These are phyloP conservation scores for Drosophila asahinai DNA, from an alignment of 1,140 invertebrate genomes.

Conservation along the genomic window DNA sequence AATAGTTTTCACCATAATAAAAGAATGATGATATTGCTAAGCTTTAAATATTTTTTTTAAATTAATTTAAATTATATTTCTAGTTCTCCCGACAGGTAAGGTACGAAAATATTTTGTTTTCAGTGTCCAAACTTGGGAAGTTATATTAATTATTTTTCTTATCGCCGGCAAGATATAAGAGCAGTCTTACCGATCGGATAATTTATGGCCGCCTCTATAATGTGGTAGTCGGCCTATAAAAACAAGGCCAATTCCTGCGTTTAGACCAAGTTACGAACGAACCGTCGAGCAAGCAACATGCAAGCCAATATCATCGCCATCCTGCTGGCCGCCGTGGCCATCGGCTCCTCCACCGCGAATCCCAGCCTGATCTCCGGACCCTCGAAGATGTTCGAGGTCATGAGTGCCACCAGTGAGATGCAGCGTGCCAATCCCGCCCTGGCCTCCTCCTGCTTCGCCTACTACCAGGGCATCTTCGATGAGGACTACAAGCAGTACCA, in stretches of 20 bases:
- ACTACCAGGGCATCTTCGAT: conserved; percentile 48
- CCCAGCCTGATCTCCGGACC: conserved; percentile 32
- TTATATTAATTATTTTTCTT: conserved; percentile 16
- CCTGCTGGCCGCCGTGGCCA: conserved; percentile 38
- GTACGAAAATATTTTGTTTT: not conserved
- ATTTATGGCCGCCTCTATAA: conserved; percentile 1
- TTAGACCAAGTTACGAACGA: conserved; percentile 40
- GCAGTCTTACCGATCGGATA: conserved; percentile 2
- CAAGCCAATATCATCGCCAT: conserved; percentile 5
- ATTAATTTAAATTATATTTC: too few relatives aligned
- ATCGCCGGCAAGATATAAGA: conserved; percentile 32
- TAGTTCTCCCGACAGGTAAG: not conserved
- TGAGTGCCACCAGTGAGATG: conserved; percentile 48
- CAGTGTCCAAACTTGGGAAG: not conserved
- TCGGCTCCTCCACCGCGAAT: conserved; percentile 15
- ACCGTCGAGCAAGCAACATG: conserved; percentile 38
- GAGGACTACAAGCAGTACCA: conserved; percentile 30
- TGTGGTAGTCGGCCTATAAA: conserved; percentile 16
- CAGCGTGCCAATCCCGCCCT: conserved; percentile 40
- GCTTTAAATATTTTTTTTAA: too few relatives aligned
- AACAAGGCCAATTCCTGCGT: conserved; percentile 6
- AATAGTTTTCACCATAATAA: too few relatives aligned
- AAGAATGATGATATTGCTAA: too few relatives aligned
- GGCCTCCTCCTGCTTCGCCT: conserved; percentile 42
- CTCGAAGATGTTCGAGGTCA: conserved; percentile 53